Conservation (phyloP, 2,888 invertebrate species). For the Chrysolina americana region DNA sequence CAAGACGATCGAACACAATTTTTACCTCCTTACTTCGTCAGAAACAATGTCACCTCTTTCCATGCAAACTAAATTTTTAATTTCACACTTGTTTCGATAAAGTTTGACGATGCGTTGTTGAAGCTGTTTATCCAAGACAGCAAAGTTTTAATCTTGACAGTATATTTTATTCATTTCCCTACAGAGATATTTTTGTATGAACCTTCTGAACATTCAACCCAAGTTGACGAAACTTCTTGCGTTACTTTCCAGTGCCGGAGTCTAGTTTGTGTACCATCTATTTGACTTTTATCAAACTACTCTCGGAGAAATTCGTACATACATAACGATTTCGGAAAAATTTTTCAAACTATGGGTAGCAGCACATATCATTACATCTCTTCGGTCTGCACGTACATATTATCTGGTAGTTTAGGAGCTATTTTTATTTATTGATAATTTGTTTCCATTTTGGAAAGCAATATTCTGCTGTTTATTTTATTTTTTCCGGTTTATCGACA, state of each 20-base stretch:
- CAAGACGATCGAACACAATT: too few species aligned
- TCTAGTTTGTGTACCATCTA: background rate
- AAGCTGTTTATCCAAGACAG: background rate
- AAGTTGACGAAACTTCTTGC: constrained; percentile 2
- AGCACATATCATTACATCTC: too few species aligned
- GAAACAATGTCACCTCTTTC: background rate
- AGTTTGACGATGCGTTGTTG: background rate
- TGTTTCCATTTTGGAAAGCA: too few species aligned
- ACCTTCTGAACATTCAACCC: background rate
- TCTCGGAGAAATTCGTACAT: too few species aligned
- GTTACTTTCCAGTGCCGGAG: background rate
- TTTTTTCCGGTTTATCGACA: too few species aligned
- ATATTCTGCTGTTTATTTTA: too few species aligned
- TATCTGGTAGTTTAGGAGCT: too few species aligned
- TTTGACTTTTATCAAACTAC: background rate
- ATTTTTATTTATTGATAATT: too few species aligned
- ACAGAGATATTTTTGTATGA: background rate
- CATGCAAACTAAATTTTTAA: constrained; percentile 1
- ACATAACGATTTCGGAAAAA: too few species aligned
- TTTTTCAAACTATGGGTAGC: too few species aligned
- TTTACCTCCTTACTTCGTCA: too few species aligned
- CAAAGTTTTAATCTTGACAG: background rate
- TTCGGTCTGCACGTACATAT: too few species aligned
- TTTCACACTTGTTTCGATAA: background rate
- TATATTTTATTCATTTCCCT: constrained; percentile 2